Conservation (phyloP, 1,140 invertebrate genomes). For the Drosophila kikkawai region DNA sequence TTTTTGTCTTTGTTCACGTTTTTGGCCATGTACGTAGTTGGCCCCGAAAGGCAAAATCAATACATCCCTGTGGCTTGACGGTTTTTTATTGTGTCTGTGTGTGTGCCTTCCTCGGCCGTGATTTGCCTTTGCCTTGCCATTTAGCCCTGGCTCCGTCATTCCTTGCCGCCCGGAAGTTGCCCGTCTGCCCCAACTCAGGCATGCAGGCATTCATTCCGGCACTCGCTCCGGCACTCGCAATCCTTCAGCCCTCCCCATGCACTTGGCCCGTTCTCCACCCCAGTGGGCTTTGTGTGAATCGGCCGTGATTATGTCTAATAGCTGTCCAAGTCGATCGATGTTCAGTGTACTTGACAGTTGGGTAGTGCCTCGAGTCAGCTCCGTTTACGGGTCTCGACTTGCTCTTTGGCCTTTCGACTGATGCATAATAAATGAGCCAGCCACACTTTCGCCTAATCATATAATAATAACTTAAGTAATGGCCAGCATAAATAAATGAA, state of each 20-base stretch:
- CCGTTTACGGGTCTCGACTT: slow-evolving; percentile 1
- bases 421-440: slow-evolving; percentile 62
- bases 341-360: slow-evolving; percentile 75
- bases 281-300: slow-evolving; percentile 46
- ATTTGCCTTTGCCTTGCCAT: slow-evolving; percentile 43
- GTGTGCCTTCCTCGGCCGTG: slow-evolving; percentile 28
- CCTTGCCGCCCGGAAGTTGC: slow-evolving; percentile 52
- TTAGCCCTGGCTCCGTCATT: slow-evolving; percentile 4
- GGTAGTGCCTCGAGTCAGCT: slow-evolving; percentile 13
- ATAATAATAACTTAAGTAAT: slow-evolving; percentile 69
- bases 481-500: slow-evolving; percentile 67
- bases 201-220: slow-evolving; percentile 62
- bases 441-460: slow-evolving; percentile 66
- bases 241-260: slow-evolving; percentile 1
- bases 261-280: slow-evolving; percentile 13
- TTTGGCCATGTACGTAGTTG: slow-evolving; percentile 60
- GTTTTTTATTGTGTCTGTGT: slow-evolving; percentile 7
- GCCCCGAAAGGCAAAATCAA: slow-evolving; percentile 67
- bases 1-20: slow-evolving; percentile 61
- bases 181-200: slow-evolving; percentile 49
- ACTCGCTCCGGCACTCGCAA: slow-evolving; percentile 40
- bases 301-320: slow-evolving; percentile 84
- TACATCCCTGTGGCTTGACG: slow-evolving; percentile 61
- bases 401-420: slow-evolving; percentile 30
- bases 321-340: slow-evolving; percentile 84